Conservation (phyloP, 2,797 vertebrate species). For the Falco cherrug region DNA sequence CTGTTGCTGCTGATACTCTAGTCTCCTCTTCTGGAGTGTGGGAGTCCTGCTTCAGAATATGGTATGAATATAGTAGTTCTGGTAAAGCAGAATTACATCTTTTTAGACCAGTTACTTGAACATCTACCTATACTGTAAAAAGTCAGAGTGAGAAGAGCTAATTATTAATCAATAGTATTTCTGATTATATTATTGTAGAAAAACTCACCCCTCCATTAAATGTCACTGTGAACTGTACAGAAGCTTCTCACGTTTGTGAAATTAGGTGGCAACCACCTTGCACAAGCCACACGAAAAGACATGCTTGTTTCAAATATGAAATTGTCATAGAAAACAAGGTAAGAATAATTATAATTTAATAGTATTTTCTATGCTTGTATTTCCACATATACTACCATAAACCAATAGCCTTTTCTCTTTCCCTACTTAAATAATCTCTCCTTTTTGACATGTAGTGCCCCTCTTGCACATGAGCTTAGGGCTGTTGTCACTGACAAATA, state of each 20-base stretch:
- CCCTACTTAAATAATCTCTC: background rate
- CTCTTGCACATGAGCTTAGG: background rate
- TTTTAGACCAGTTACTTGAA: background rate
- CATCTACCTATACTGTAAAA: background rate
- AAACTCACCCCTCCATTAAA: slow-evolving; percentile 59
- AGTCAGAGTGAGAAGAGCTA: background rate
- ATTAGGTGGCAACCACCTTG: slow-evolving; percentile 45
- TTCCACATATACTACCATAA: background rate
- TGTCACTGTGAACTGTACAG: slow-evolving; percentile 43
- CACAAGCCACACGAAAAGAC: background rate
- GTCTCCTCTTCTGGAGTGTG: background rate
- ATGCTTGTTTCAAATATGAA: slow-evolving; percentile 23
- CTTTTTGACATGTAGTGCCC: background rate
- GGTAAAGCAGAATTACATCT: background rate
- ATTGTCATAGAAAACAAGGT: slow-evolving; percentile 50
- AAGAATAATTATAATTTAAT: background rate
- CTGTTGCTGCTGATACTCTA: background rate
- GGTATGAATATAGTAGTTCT: background rate
- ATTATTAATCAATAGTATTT: background rate
- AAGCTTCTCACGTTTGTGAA: background rate
- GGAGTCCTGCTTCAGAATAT: background rate
- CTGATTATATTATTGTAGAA: slow-evolving; percentile 31
- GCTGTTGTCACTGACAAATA: background rate
- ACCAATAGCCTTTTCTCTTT: background rate
- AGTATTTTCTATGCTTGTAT: background rate